phyloP scores from a whole-genome alignment of 2,797 vertebrate genomes.

The Babyrousa celebensis region DNA sequence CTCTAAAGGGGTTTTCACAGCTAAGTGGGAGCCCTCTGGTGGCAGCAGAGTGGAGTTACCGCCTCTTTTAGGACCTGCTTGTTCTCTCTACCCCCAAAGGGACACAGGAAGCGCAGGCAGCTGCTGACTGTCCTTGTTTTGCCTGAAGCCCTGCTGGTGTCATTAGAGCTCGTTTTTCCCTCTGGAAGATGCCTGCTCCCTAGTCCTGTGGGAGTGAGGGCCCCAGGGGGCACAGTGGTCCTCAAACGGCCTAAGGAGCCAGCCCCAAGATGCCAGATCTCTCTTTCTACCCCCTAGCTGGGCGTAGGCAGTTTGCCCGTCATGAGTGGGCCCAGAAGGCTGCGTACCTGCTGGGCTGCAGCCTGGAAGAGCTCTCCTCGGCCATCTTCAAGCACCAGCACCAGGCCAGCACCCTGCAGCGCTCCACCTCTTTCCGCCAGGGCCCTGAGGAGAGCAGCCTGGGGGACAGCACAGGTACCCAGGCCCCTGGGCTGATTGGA shows the following conservation, averaged over 20 bases:
- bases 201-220: background rate
- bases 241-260: background rate
- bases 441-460: constrained; percentile 93
- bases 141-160: background rate
- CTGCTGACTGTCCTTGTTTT: constrained; percentile 12
- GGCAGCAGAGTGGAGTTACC: constrained; percentile 6
- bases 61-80: constrained; percentile 17
- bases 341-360: constrained; percentile 97
- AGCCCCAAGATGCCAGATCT: background rate
- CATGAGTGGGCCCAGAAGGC: constrained; percentile 99
- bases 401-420: constrained; percentile 95
- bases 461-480: constrained; percentile 94
- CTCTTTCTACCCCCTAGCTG: constrained; percentile 90
- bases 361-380: constrained; percentile 97
- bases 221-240: background rate
- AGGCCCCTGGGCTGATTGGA: background rate
- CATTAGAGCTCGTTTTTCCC: background rate
- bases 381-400: constrained; percentile 97
- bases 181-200: background rate
- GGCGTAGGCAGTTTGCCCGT: constrained; percentile 97
- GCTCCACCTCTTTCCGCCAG: constrained; percentile 97
- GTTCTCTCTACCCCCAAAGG: background rate
- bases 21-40: constrained; percentile 35
- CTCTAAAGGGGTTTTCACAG: background rate
- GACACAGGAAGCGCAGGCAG: constrained; percentile 26